A percentile compares a stretch with the other conserved stretches of the same genome.
Conservation (phyloP, 2,888 invertebrate genomes). For the Esperia sulphurella region DNA sequence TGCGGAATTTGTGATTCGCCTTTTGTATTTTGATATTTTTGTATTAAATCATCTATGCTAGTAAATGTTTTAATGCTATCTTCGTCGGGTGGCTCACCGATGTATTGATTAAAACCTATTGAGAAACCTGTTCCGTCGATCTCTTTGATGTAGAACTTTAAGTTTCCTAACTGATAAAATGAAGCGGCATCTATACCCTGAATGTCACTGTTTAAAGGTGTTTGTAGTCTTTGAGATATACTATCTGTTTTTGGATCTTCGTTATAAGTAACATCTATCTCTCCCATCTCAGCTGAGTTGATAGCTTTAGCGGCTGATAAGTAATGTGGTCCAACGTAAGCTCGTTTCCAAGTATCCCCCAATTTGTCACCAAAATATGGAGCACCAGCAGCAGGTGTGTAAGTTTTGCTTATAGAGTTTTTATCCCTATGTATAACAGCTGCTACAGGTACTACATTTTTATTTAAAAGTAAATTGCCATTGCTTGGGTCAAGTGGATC, state of each 20-base stretch:
- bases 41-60: conserved; percentile 51
- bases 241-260: conserved; percentile 36
- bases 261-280: conserved; percentile 45
- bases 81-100: conserved; percentile 53
- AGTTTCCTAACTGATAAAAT: conserved; percentile 39
- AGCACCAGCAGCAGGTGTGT: conserved; percentile 12
- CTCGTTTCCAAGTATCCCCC: conserved; percentile 37
- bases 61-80: conserved; percentile 56
- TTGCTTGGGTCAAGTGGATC: conserved; percentile 35
- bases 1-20: conserved; percentile 23
- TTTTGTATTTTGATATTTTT: conserved; percentile 43
- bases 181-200: conserved; percentile 25
- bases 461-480: conserved; percentile 17
- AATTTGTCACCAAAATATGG: conserved; percentile 28
- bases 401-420: conserved; percentile 45
- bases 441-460: conserved; percentile 26
- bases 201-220: conserved; percentile 43
- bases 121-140: conserved; percentile 61
- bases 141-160: conserved; percentile 53
- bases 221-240: conserved; percentile 54
- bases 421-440: conserved; percentile 36
- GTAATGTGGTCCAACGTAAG: conserved; percentile 36
- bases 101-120: conserved; percentile 60
- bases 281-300: conserved; percentile 55
- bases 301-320: conserved; percentile 41